Evolutionary conservation across 2,888 invertebrate genomes (phyloP), one percentile per base, ranked within the genome.

Genomic region (Yponomeuta evonymella): DNA sequence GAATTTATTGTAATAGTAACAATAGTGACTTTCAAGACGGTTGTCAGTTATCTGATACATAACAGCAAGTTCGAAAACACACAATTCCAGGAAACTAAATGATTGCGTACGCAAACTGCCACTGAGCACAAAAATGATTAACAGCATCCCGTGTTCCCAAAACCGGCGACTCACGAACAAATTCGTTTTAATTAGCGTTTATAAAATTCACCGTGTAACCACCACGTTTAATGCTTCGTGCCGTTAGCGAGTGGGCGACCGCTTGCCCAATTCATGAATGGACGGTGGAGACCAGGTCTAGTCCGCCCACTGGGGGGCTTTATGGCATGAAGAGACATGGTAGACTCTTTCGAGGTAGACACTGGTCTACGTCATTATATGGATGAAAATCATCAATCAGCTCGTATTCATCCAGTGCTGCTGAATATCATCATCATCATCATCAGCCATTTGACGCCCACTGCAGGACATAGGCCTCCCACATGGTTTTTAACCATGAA

Each of bases 101-200:
- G 2, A 58, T 12, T 15, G 15, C 51, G 51, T 30, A 30, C n/a
- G 29, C 64, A 64, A 30, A 64, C 29, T 8, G 64, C 70, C 65
- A 70, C 51, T 64, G 64, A 33, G 58, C 36, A 70, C 70, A 67
- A 33, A 67, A 72, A 48, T 72, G 64, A 72, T 72, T 72, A 72
- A 70, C 70, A 70, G 70, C 70, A 69, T 70, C 70, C 72, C 69
- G 69, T 72, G 51, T 51, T 70, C 70, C 70, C 67, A 68, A 71
- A 78, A 80, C 83, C 81, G 82, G 81, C 82, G 83, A 83, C 76
- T 82, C 83, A 83, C 81, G 83, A 77, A 80, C 80, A 78, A 81
- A 82, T 80, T 83, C 81, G 81, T 87, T 85, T 87, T 89, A 90
- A 90, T 90, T 90, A 87, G 83, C 82, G 77, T 78, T 77, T 77